Evolutionary conservation across 2,888 invertebrate species (phyloP), one percentile per base, ranked within the genome.

Genomic region (Luperina nickerlii): DNA sequence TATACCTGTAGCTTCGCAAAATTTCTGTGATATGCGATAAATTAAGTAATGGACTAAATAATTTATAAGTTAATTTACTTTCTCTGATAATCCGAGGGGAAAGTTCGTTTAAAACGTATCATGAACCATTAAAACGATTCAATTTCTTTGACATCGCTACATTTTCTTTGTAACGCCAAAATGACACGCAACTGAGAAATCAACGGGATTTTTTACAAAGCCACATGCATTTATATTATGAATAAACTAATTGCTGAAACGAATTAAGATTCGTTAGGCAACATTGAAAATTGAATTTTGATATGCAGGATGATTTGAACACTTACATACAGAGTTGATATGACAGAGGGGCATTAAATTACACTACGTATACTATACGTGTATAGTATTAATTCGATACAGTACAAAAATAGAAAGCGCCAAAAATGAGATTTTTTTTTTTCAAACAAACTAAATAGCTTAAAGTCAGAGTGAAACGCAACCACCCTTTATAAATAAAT

Each of bases 51-150:
- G 18, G 15, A 62, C 45, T 51, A 73, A 74, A 81, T 80, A 85
- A 84, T 89, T 89, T 84, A 80, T 63, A 68, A 81, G 71, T 67
- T 69, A 78, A 78, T 80, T 69, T 74, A 81, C 86, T 88, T 88
- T 89, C 89, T 69, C 68, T 51, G 24, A 79, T 71, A 76, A 75
- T 51, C n/a, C 54, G 8, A 63, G 11, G 71, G 79, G 78, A 89
- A 82, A 88, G 79, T 79, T 48, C n/a, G 38, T 81, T 76, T 68
- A 48, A 32, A 81, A 74, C 42, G 75, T 74, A 76, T 82, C 76
- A 79, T 74, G 76, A 79, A 71, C 67, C 63, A 70, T 82, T 76
- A 72, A 77, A 81, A 45, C 63, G 15, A 45, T 75, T 77, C 57
- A 13, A 66, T 65, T 72, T 77, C 45, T 76, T 69, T 51, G 38